A percentile compares a stretch with the other conserved stretches of the same genome.
phyloP scores from a whole-genome alignment of 2,888 invertebrate species.

The Hirtodrosophila duncani region DNA sequence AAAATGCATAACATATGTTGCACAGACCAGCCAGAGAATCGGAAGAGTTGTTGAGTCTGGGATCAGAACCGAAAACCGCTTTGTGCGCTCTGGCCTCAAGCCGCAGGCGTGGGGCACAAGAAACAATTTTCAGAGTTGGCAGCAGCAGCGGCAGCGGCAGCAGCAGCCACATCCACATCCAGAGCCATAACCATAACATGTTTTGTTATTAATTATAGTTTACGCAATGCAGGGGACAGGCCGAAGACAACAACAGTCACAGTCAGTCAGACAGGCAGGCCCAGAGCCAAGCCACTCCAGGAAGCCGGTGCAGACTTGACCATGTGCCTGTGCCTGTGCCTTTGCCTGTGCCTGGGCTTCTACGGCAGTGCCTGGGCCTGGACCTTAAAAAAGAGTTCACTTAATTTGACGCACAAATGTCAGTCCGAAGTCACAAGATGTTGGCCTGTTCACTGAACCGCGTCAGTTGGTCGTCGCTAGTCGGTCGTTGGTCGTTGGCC shows the following conservation, averaged over 20 bases:
- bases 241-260: conserved; percentile 59
- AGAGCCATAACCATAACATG: conserved; percentile 73
- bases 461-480: conserved; percentile 40
- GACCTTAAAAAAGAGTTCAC: conserved; percentile 55
- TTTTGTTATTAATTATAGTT: conserved; percentile 73
- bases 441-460: conserved; percentile 38
- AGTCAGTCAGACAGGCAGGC: conserved; percentile 46
- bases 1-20: conserved; percentile 71
- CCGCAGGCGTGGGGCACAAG: conserved; percentile 58
- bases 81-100: conserved; percentile 33
- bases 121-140: conserved; percentile 59
- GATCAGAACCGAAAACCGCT: conserved; percentile 15
- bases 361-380: conserved; percentile 26
- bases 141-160: conserved; percentile 12
- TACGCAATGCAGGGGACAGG: conserved; percentile 68
- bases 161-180: conserved; percentile 14
- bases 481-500: conserved; percentile 16
- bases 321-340: conserved; percentile 49
- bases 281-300: no score
- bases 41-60: conserved; percentile 13
- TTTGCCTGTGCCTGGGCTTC: no score
- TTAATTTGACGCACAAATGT: conserved; percentile 72
- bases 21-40: conserved; percentile 39
- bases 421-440: conserved; percentile 60
- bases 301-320: conserved; percentile 51